Base-by-base conservation (phyloP, 53 echinoderm and acorn worm species). In the Paracentrotus lividus region DNA sequence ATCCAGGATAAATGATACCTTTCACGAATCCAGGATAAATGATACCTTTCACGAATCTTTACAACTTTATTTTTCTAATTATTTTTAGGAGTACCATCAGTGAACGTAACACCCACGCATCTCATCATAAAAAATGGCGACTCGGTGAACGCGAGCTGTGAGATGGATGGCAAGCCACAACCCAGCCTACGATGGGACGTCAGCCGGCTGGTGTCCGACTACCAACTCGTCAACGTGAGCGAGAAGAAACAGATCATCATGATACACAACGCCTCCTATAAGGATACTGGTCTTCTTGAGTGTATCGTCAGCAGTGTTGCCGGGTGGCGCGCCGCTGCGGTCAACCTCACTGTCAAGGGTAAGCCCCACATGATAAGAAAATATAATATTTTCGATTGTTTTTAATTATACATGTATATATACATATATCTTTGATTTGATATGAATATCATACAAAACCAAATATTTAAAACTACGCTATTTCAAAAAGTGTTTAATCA, bases 231-330 rank as follows among this genome's bases (percentile, higher is more conserved):
- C n/a, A 92, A 77, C 34, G 33, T 78, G 42, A 92, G 78, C 21
- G 58, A 57, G 54, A 43, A n/a, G 55, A 24, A 78, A 38, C 92
- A 92, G 77, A 52, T 56, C 38, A 77, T 92, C 92, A 54, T 78
- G 38, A 59, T 92, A 40, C 40, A 92, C 31, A 78, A 92, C n/a
- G 81, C 81, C 3, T 78, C 92, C 23, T 92, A 92, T 18, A 52
- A 40, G 44, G 92, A 92, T 40, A 92, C 54, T n/a, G 72, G 90
- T 34, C 91, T 91, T 20, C 75, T 91, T 16, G 56, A 75, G 75
- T 91, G 91, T 53, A 76, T 75, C 18, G 91, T 76, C 34, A 91
- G 91, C 76, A 91, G 91, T 52, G 91, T 91, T 53, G 91, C 91
- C 10, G 91, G 91, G 8, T 91, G 91, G 91, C 27, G 76, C 76